phyloP scores from a whole-genome alignment of 1,140 invertebrate species.

The Drosophila guanche region DNA sequence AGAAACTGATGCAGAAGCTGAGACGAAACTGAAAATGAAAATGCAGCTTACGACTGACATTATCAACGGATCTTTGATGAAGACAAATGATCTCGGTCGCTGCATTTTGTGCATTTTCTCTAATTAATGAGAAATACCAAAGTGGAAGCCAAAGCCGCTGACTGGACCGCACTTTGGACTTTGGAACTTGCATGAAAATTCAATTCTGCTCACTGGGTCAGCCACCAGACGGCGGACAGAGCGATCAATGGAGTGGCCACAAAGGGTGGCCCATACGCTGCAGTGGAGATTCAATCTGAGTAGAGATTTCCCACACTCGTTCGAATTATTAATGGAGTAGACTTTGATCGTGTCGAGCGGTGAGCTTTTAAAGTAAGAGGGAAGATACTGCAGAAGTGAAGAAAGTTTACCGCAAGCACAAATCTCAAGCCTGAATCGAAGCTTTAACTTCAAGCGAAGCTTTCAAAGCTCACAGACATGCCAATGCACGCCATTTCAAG shows the following conservation, averaged over 20 bases:
- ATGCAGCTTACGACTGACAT: conserved; percentile 56
- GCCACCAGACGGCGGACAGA: conserved; percentile 10
- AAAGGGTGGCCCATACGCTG: too few relatives aligned
- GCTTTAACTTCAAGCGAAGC: too few relatives aligned
- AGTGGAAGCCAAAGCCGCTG: conserved; percentile 10
- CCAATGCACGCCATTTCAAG: too few relatives aligned
- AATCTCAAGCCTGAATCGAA: too few relatives aligned
- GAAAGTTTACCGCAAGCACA: too few relatives aligned
- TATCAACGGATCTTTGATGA: conserved; percentile 74
- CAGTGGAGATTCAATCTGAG: too few relatives aligned
- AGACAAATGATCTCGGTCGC: conserved; percentile 66
- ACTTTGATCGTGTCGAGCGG: too few relatives aligned
- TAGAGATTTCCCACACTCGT: too few relatives aligned
- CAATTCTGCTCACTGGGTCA: conserved; percentile 60
- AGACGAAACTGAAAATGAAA: conserved; percentile 42
- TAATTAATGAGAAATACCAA: conserved; percentile 71
- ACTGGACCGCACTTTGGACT: conserved; percentile 39
- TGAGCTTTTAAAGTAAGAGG: too few relatives aligned
- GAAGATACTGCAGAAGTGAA: too few relatives aligned
- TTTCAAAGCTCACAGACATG: too few relatives aligned
- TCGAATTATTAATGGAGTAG: too few relatives aligned
- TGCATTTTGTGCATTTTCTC: conserved; percentile 50
- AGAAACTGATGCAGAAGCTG: background rate
- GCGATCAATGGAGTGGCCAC: conserved; percentile 23
- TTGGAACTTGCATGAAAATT: conserved; percentile 55